A percentile compares a stretch with the other conserved stretches of the same genome.
These are phyloP conservation scores for Cremastinae sp. DNA, from an alignment of 2,888 invertebrate species.

Conservation along the genomic window DNA sequence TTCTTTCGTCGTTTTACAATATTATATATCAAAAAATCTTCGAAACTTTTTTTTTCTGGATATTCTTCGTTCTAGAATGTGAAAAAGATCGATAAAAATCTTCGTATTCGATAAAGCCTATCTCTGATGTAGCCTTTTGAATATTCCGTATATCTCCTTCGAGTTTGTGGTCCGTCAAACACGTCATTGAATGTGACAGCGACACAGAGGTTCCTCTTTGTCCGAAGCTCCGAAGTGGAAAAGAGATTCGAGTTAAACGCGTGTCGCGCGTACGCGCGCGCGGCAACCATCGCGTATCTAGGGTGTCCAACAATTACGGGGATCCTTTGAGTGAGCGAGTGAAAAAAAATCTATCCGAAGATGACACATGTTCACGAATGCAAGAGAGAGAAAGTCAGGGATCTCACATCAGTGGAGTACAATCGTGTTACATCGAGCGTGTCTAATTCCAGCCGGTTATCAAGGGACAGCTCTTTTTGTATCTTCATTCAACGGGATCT, in stretches of 20 bases:
- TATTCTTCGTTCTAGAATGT: too few species aligned
- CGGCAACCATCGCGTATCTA: slow-evolving; percentile 11
- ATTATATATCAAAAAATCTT: too few species aligned
- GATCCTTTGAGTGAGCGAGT: slow-evolving; percentile 11
- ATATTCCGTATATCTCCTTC: slow-evolving; percentile 51
- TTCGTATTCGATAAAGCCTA: slow-evolving; percentile 22
- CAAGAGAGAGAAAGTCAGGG: slow-evolving; percentile 47
- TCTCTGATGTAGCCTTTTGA: slow-evolving; percentile 45
- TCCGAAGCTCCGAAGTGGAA: slow-evolving; percentile 57
- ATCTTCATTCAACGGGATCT: slow-evolving; percentile 27
- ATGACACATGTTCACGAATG: slow-evolving; percentile 52
- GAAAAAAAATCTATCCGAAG: slow-evolving; percentile 27
- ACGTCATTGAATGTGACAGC: slow-evolving; percentile 58
- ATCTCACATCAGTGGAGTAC: slow-evolving; percentile 59
- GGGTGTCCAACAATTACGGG: slow-evolving; percentile 19
- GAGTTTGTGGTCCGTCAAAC: slow-evolving; percentile 60
- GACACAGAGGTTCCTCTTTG: slow-evolving; percentile 49
- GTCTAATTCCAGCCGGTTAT: slow-evolving; percentile 47
- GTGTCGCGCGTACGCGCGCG: background rate
- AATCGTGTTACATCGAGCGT: slow-evolving; percentile 60
- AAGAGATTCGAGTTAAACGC: slow-evolving; percentile 60
- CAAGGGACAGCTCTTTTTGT: slow-evolving; percentile 24
- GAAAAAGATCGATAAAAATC: slow-evolving; percentile 10
- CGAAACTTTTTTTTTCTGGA: too few species aligned
- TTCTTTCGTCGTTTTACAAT: too few species aligned